Evolutionary conservation across 2,797 vertebrate species (phyloP).

Genomic region (Alosa sapidissima): DNA sequence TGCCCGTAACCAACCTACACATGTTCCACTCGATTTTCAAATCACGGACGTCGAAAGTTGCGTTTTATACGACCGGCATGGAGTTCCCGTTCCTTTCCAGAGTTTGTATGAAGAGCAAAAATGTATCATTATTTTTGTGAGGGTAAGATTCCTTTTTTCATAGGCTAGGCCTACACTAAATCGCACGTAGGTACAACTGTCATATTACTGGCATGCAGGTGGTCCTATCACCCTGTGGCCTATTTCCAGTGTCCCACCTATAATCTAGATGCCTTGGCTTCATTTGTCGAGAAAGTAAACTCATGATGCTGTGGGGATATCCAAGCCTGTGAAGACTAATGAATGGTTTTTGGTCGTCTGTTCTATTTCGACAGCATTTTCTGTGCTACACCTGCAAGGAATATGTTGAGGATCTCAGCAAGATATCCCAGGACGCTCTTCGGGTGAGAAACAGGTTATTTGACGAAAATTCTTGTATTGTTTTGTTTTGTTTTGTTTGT

Average conservation of each 20-base stretch:
- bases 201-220: not conserved
- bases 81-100: conserved; percentile 70
- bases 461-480: not conserved
- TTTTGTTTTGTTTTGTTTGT: too few species aligned
- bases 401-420: conserved; percentile 91
- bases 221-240: too few species aligned
- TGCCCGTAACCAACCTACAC: conserved; percentile 38
- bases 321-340: not conserved
- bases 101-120: conserved; percentile 77
- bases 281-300: too few species aligned
- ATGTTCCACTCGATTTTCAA: conserved; percentile 28
- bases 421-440: conserved; percentile 79
- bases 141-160: conserved; percentile 75
- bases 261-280: too few species aligned
- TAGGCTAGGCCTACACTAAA: not conserved
- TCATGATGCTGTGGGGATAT: too few species aligned
- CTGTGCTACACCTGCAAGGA: conserved; percentile 92
- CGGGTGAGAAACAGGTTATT: conserved; percentile 69
- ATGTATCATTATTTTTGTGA: conserved; percentile 84
- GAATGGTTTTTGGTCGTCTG: not conserved
- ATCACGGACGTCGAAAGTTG: conserved; percentile 70
- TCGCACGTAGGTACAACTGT: not conserved
- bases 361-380: conserved; percentile 79
- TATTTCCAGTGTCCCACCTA: too few species aligned
- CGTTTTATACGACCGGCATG: conserved; percentile 73